Evolutionary conservation across 1,140 invertebrate species (phyloP), one percentile per base, ranked within the genome.

Genomic region (Cydia amplana): DNA sequence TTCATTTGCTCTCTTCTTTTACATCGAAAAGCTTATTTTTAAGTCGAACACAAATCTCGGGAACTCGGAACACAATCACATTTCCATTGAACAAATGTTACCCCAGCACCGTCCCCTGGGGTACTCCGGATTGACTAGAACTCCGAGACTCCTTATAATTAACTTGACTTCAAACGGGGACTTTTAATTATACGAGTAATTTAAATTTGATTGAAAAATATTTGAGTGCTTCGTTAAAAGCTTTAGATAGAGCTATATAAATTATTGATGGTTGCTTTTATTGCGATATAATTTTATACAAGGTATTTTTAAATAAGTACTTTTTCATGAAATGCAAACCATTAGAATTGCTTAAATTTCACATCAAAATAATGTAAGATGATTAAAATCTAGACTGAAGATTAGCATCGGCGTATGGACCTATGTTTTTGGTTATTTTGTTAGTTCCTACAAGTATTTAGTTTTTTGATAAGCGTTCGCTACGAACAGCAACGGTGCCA

Each of bases 161-260:
- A 60, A 60, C 55, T 60, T 60, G 9, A 7, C 55, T 23, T 60
- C 55, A 60, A 60, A 60, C 55, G 20, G 9, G 6, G 18, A 10
- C 55, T 23, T 60, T 60, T 60, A 60, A 60, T 60, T 60, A 60
- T 10, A 60, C 49, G 55, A 60, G 18, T 60, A 23, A 60, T 60
- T 60, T 23, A 12, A 23, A 60, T 60, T 60, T 23, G 55, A 60
- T 60, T 23, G n/a, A 60, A 60, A 60, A 60, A 60, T 60, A 23
- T 60, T 60, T 23, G 55, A 60, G 55, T 60, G 55, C 20, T n/a
- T 60, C 55, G 18, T 60, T 60, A 60, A 20, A 51, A 51, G 49
- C n/a, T 14, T 60, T 4, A 5, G 55, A 28, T 28, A 0, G 3
- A 12, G 7, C 2, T n/a, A 23, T 20, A 7, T 20, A 55, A 55